Evolutionary conservation across 2,888 invertebrate species (phyloP).

Genomic region (Pachymerium ferrugineum): DNA sequence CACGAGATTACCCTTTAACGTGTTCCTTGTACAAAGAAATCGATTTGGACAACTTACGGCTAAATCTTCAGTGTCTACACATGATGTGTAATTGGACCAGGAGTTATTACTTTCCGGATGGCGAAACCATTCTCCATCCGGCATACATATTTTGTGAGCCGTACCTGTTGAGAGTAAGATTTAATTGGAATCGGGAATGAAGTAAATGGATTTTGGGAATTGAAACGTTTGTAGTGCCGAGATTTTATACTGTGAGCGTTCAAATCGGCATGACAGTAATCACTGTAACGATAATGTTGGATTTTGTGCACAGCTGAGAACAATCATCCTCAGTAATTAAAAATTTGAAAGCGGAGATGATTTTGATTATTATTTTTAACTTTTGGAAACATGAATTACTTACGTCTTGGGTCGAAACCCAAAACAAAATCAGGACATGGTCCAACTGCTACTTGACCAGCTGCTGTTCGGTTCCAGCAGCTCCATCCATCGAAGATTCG

Average conservation of each 20-base stretch:
- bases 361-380: background rate
- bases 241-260: too few species aligned
- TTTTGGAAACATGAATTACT: constrained; percentile 36
- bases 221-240: too few species aligned
- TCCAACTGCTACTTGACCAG: constrained; percentile 45
- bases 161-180: too few species aligned
- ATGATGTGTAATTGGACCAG: constrained; percentile 67
- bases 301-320: too few species aligned
- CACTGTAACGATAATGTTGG: too few species aligned
- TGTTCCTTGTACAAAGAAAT: too few species aligned
- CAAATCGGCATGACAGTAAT: too few species aligned
- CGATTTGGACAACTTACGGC: constrained; percentile 55
- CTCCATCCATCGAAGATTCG: constrained; percentile 50
- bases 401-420: constrained; percentile 44
- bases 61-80: constrained; percentile 59
- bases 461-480: constrained; percentile 50
- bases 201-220: too few species aligned
- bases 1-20: too few species aligned
- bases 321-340: too few species aligned
- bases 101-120: constrained; percentile 55
- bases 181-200: too few species aligned
- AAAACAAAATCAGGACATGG: constrained; percentile 43
- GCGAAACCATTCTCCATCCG: constrained; percentile 62
- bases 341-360: background rate
- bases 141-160: constrained; percentile 52